Evolutionary conservation across 2,797 vertebrate genomes (phyloP).

Genomic region (Ctenopoma kingsleyae): DNA sequence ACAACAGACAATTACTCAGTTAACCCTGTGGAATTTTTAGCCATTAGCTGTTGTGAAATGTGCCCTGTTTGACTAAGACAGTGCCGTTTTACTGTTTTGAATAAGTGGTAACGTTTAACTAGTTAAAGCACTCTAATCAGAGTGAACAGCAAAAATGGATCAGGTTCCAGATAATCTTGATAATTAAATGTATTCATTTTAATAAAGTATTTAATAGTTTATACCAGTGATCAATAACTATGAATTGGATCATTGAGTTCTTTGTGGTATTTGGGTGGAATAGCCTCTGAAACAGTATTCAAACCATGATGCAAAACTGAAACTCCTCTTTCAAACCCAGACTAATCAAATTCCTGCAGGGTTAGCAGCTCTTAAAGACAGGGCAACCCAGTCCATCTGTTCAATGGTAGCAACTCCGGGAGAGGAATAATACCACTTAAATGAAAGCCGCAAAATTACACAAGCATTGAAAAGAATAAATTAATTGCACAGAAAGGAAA

Average conservation of each 20-base stretch:
- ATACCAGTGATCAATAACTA: not conserved
- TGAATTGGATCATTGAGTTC: not conserved
- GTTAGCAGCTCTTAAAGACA: slow-evolving; percentile 39
- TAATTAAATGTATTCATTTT: not conserved
- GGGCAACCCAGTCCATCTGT: slow-evolving; percentile 34
- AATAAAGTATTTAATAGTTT: not conserved
- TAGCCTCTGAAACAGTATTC: slow-evolving; percentile 12
- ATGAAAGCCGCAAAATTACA: slow-evolving; percentile 17
- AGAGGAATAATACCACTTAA: slow-evolving; percentile 33
- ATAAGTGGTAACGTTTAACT: slow-evolving; percentile 42
- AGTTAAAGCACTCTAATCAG: slow-evolving; percentile 19
- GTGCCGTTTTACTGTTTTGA: slow-evolving; percentile 49
- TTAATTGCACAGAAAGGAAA: slow-evolving; percentile 11
- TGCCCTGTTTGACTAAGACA: slow-evolving; percentile 41
- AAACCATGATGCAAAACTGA: slow-evolving; percentile 12
- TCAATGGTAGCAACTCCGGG: slow-evolving; percentile 11
- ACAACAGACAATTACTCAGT: slow-evolving; percentile 88
- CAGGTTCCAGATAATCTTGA: not conserved
- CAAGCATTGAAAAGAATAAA: slow-evolving; percentile 23
- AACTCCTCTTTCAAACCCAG: slow-evolving; percentile 30
- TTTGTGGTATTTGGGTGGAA: not conserved
- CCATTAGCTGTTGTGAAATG: slow-evolving; percentile 81
- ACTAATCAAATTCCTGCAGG: slow-evolving; percentile 44
- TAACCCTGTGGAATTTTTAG: slow-evolving; percentile 84
- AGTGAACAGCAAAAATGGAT: not conserved